Base-by-base conservation (phyloP, 1,140 invertebrate species). In the Agrypnia vestita region DNA sequence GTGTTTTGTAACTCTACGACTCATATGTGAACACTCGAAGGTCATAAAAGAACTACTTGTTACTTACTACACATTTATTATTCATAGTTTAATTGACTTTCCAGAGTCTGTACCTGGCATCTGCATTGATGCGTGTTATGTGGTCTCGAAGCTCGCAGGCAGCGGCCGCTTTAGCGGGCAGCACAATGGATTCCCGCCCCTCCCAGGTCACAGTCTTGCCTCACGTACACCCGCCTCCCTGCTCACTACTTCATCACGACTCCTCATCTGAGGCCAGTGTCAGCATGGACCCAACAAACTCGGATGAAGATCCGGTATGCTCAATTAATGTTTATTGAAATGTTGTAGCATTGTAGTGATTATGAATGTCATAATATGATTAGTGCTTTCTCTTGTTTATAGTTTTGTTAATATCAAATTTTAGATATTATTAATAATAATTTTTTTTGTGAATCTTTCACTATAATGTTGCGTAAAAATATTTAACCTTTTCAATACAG, bases 101-200 rank as follows among this genome's bases (percentile, higher is more conserved):
- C 1, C 19, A 95, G 93, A 98, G 96, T 83, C 90, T 98, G 59
- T 96, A 95, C 85, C 89, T 98, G 73, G 95, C 96, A 0, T 97
- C 96, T 1, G 95, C 96, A 7, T 86, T 98, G 49, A 96, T 96
- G 59, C 97, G 97, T 85, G 94, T 95, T 84, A 94, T 97, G 85
- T 97, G 97, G 97, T 94, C 94, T 6, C 93, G 94, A 59, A 87
- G 94, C 92, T 85, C 92, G 89, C 72, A 91, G 77, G 87, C 90
- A 87, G 84, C 87, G 85, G 25, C 91, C 86, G 87, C 90, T 11
- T 80, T 87, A 17, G 79, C 85, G 49, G 88, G 89, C 47, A 88
- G 91, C 43, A 89, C 84, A 85, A 90, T 87, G 85, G 88, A 87
- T 84, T 88, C 89, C 83, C 92, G 85, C 81, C 91, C 90, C 0